These are phyloP conservation scores for Habroteleia sp. DNA, from an alignment of 2,888 invertebrate species.

Conservation along the genomic window DNA sequence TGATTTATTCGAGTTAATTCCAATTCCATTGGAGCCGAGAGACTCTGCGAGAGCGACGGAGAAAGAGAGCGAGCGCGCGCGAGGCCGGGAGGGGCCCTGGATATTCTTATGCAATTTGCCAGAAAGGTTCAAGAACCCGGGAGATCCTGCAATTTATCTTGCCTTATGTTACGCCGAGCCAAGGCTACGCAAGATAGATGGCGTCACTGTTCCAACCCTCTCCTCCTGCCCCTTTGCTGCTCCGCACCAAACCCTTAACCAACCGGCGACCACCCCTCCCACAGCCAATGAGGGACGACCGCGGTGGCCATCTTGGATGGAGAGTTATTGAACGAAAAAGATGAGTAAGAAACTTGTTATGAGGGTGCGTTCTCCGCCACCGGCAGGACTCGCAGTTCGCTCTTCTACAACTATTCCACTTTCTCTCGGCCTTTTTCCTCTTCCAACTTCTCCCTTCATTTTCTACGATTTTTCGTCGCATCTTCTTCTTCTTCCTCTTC, in stretches of 20 bases:
- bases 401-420: too few species aligned
- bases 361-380: constrained; percentile 76
- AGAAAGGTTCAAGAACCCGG: constrained; percentile 82
- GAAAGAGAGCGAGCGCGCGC: constrained; percentile 45
- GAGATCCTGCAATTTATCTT: constrained; percentile 82
- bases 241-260: constrained; percentile 69
- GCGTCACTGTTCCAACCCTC: constrained; percentile 80
- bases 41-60: constrained; percentile 50
- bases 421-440: too few species aligned
- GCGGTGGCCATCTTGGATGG: constrained; percentile 82
- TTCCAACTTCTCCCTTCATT: too few species aligned
- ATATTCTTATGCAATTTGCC: constrained; percentile 82
- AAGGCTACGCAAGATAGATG: constrained; percentile 82
- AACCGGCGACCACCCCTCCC: constrained; percentile 79
- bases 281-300: constrained; percentile 82
- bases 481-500: too few species aligned
- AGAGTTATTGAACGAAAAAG: constrained; percentile 82
- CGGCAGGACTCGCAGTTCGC: too few species aligned
- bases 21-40: constrained; percentile 81
- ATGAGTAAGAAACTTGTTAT: constrained; percentile 82
- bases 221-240: constrained; percentile 65
- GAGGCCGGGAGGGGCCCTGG: constrained; percentile 59
- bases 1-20: constrained; percentile 77
- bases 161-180: constrained; percentile 82
- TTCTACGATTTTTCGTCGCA: too few species aligned